Base-by-base conservation (phyloP, 2,113 vertebrate genomes). In the Sigmodon hispidus region DNA sequence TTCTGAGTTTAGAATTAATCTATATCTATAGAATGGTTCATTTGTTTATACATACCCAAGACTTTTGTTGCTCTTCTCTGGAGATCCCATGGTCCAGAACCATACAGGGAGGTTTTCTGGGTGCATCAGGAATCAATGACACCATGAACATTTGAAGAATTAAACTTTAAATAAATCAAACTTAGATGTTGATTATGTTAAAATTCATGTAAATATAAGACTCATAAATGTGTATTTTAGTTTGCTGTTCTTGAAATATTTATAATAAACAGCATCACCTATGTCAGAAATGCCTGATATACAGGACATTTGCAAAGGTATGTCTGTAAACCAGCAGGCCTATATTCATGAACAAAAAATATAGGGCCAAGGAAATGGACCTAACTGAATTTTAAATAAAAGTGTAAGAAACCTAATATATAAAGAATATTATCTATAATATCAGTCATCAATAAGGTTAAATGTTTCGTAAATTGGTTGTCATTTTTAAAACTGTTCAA, bases 191-290 rank as follows among this genome's bases (percentile, higher is more conserved):
- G 84, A 48, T 22, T 36, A 5, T 77, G 11, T 96, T 81, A 89
- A 91, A 92, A 89, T 86, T 90, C 29, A 93, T 57, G 43, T 29
- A 16, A 36, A 26, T 0, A 67, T 79, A 48, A 90, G 72, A 86
- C 40, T 88, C 16, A 15, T 13, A 69, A 75, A 89, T 12, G 83
- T 70, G 0, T 76, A 12, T 75, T 88, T 90, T 63, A 57, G 52
- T 76, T 86, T 77, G 8, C 22, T 91, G 10, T 19, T 89, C 63
- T 91, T 89, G 89, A 90, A 91, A 65, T n/a, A 89, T 52, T 85
- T 45, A 8, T 65, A 89, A 94, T n/a, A n/a, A 90, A 72, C 81
- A 76, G 40, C 45, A 90, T 85, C 55, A 63, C 52, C 79, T 91
- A 40, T 91, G 29, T 81, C 55, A 73, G 52, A 87, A 31, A 63